A percentile compares a stretch with the other conserved stretches of the same genome.
phyloP scores from a whole-genome alignment of 23 tunicate genomes.

The Oikopleura dioica region DNA sequence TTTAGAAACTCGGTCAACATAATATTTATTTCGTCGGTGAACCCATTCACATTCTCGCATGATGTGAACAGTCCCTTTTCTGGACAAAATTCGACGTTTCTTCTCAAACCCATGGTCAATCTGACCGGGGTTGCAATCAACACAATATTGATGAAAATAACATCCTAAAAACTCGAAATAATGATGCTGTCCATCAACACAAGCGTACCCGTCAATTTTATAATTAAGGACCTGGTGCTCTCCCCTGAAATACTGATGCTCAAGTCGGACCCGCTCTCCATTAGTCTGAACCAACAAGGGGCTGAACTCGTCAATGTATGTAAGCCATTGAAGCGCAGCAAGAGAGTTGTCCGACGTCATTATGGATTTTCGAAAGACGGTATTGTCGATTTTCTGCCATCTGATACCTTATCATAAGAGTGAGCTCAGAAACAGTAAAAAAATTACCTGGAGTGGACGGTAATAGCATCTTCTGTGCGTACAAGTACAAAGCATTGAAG shows the following conservation, averaged over 20 bases:
- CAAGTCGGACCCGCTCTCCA: background rate
- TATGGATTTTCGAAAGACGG: too few relatives aligned
- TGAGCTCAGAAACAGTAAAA: background rate
- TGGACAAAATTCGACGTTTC: background rate
- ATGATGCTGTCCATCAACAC: background rate
- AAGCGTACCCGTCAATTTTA: background rate
- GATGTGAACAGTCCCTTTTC: background rate
- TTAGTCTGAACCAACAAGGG: background rate
- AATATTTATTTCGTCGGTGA: background rate
- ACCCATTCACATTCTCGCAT: background rate
- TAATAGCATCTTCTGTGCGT: background rate
- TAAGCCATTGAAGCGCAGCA: background rate
- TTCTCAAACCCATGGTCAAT: background rate
- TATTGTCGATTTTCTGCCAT: too few relatives aligned
- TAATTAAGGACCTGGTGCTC: background rate
- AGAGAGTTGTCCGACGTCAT: background rate
- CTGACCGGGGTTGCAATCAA: background rate
- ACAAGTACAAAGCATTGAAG: conserved; percentile 9
- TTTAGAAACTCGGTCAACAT: background rate
- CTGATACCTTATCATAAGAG: too few relatives aligned
- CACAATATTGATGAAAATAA: background rate
- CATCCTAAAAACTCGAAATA: background rate
- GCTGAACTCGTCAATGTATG: background rate
- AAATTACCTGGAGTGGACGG: conserved; percentile 1
- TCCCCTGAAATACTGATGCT: background rate